A percentile compares a stretch with the other conserved stretches of the same genome.
Conservation (phyloP, 2,888 invertebrate genomes). For the Phyto melanocephala region DNA sequence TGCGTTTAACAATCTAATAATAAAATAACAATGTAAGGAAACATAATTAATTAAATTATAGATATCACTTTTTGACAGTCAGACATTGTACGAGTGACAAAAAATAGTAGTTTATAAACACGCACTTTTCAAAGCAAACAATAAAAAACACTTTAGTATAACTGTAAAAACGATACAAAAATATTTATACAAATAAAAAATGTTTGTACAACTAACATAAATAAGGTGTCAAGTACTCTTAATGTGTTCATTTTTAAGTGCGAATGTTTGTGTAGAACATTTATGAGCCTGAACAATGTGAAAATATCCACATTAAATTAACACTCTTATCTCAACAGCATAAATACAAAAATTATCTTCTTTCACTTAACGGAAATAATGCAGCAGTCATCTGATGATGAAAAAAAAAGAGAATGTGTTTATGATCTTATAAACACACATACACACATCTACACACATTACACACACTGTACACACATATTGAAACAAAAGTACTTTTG, state of each 20-base stretch:
- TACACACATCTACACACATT: no score
- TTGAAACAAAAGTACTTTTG: not conserved
- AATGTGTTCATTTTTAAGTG: not conserved
- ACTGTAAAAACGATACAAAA: not conserved
- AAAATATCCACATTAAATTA: not conserved
- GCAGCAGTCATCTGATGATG: no score
- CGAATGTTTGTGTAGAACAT: not conserved
- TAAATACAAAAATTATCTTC: no score
- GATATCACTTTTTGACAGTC: not conserved
- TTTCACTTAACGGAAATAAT: no score
- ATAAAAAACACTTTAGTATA: not conserved
- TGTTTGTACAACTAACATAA: not conserved
- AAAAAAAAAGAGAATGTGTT: no score
- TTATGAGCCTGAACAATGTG: not conserved
- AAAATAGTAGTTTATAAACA: not conserved
- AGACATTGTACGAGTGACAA: not conserved
- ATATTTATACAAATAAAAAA: not conserved
- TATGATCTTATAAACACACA: no score
- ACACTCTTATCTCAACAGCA: not conserved
- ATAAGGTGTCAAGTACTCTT: not conserved
- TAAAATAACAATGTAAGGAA: not conserved
- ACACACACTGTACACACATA: no score
- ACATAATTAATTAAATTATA: not conserved
- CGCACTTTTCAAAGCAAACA: not conserved
- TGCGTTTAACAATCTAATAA: constrained; percentile 18